Conservation (phyloP, 2,888 invertebrate genomes). For the Lepidonotus clava region DNA sequence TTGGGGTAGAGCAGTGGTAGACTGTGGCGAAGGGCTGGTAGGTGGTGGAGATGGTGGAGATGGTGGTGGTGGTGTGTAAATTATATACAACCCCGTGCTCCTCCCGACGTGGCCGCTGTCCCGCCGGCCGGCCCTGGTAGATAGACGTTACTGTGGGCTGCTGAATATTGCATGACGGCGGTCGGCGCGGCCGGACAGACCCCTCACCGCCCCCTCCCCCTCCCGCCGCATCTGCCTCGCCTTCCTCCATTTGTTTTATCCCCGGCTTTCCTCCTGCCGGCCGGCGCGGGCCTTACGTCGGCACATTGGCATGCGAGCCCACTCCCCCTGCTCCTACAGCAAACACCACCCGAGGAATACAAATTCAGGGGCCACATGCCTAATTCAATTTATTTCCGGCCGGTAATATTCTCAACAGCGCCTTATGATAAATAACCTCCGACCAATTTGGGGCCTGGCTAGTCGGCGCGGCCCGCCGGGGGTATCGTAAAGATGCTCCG, state of each 20-base stretch:
- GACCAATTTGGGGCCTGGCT: background rate
- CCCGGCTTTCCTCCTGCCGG: background rate
- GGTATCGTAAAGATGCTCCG: conserved; percentile 11
- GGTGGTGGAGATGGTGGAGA: too few species aligned
- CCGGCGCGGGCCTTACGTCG: background rate
- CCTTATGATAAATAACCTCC: conserved; percentile 40
- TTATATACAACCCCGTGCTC: too few species aligned
- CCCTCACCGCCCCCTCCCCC: background rate
- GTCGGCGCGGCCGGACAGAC: background rate
- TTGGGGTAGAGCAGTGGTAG: too few species aligned
- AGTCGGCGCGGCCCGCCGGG: background rate
- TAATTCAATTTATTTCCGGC: conserved; percentile 49
- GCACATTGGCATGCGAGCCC: conserved; percentile 17
- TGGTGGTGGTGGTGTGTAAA: too few species aligned
- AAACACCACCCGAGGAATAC: conserved; percentile 48
- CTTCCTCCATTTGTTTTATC: background rate
- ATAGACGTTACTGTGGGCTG: background rate
- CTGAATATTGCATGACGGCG: background rate
- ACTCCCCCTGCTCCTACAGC: background rate
- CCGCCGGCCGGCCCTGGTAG: background rate
- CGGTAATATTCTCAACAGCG: conserved; percentile 32
- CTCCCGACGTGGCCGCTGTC: background rate
- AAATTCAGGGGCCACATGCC: conserved; percentile 37
- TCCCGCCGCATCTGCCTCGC: background rate
- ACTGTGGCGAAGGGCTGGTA: too few species aligned